Percentiles rank a stretch among this genome's conserved stretches.
phyloP scores from a whole-genome alignment of 2,888 invertebrate genomes.

The Cecidostiba fungosa region DNA sequence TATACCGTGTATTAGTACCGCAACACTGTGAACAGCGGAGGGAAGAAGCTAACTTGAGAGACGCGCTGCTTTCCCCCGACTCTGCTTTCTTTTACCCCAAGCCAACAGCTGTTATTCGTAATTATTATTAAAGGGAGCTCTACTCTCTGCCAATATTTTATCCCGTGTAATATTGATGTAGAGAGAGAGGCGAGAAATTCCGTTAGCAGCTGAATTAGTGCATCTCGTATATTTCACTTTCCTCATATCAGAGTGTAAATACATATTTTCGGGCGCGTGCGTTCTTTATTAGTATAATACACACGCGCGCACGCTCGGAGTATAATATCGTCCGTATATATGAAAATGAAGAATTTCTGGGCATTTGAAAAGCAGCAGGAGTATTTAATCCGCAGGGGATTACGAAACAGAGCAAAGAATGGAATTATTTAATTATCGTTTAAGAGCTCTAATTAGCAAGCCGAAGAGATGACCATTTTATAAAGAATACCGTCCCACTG shows the following conservation, averaged over 20 bases:
- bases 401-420: not conserved
- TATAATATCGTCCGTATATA: not conserved
- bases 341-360: not conserved
- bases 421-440: slow-evolving; percentile 31
- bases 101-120: not conserved
- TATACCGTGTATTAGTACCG: not conserved
- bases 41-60: not conserved
- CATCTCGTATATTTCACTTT: slow-evolving; percentile 4
- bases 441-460: slow-evolving; percentile 15
- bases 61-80: not conserved
- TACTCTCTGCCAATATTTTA: not conserved
- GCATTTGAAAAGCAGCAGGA: not conserved
- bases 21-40: not conserved
- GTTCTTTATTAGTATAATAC: no score
- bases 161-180: slow-evolving; percentile 2
- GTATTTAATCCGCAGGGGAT: not conserved
- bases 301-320: no score
- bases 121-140: slow-evolving; percentile 7
- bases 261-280: not conserved
- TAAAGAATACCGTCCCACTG: not conserved
- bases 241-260: not conserved
- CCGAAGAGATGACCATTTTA: slow-evolving; percentile 20
- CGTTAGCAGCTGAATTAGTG: not conserved
- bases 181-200: not conserved
- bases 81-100: not conserved